Evolutionary conservation across 2,113 vertebrate genomes (phyloP), one percentile per base, ranked within the genome.

Genomic region (Tetrax tetrax): DNA sequence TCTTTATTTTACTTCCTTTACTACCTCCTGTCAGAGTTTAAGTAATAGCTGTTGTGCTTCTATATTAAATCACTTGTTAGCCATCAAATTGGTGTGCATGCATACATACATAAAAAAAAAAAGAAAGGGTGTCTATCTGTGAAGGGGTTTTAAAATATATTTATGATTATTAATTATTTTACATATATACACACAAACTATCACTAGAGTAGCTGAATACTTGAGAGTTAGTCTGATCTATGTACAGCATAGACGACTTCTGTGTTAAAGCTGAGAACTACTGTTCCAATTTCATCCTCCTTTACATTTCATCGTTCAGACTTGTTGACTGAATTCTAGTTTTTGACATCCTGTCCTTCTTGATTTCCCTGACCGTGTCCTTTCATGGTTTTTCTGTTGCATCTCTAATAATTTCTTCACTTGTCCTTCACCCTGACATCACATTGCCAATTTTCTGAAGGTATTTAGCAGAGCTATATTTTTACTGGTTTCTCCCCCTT

Each of bases 281-380:
- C 27, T 27, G 6, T 59, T 88, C 51, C 38, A 19, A 16, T 89
- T 71, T 47, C n/a, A 29, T 51, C 38, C 0, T 35, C 57, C 24
- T 93, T 85, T 90, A 22, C 21, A n/a, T 79, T 82, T 65, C 63
- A 28, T 51, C 65, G 31, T 60, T 88, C 31, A n/a, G 29, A 83
- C 38, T 41, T 88, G 59, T 69, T 94, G 79, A 65, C 63, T 57
- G 63, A 48, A 69, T 65, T 88, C 82, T 61, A 38, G 57, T 48
- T 96, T 86, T 86, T 92, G 75, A 92, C 85, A 33, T 65, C 66
- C 76, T 65, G 66, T 92, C 72, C 70, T 83, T 82, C 90, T 80
- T 83, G 43, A 59, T 92, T 95, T 92, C 72, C 63, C 53, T 89
- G 83, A 70, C 63, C 33, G 20, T 76, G 33, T 90, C 88, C 47